phyloP scores from a whole-genome alignment of 1,140 invertebrate species.

The Atta colombica region DNA sequence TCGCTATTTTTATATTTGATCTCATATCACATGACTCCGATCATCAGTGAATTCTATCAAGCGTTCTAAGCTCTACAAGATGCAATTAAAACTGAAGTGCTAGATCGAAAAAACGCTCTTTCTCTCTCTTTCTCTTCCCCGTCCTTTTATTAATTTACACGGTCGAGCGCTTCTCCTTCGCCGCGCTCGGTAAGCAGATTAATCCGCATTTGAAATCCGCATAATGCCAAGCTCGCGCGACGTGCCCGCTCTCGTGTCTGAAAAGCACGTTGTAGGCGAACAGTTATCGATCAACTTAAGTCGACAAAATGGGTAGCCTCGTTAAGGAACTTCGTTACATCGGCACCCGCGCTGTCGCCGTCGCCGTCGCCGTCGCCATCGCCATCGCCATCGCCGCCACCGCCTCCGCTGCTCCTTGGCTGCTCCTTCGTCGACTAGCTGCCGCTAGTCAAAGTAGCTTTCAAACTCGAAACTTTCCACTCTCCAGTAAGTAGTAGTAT shows the following conservation, averaged over 20 bases:
- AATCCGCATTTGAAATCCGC: slow-evolving; percentile 66
- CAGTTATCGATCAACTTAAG: slow-evolving; percentile 82
- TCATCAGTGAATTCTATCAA: background rate
- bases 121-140: background rate
- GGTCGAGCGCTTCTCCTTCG: slow-evolving; percentile 58
- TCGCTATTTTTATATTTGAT: background rate
- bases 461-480: slow-evolving; percentile 83
- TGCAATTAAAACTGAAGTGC: slow-evolving; percentile 35
- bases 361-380: background rate
- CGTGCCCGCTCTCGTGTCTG: slow-evolving; percentile 67
- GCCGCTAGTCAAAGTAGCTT: slow-evolving; percentile 80
- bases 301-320: slow-evolving; percentile 82
- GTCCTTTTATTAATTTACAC: slow-evolving; percentile 58
- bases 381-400: slow-evolving; percentile 8
- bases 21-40: background rate
- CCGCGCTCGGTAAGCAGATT: slow-evolving; percentile 62
- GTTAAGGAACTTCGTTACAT: slow-evolving; percentile 82
- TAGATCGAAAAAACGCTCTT: background rate
- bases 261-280: slow-evolving; percentile 74
- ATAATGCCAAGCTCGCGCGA: slow-evolving; percentile 59
- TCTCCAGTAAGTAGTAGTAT: slow-evolving; percentile 77
- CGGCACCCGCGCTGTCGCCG: slow-evolving; percentile 29
- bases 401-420: slow-evolving; percentile 20
- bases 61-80: slow-evolving; percentile 13
- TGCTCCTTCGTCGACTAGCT: slow-evolving; percentile 49